Evolutionary conservation across 2,113 vertebrate species (phyloP), one percentile per base, ranked within the genome.

Genomic region (Oreocharis arfaki): DNA sequence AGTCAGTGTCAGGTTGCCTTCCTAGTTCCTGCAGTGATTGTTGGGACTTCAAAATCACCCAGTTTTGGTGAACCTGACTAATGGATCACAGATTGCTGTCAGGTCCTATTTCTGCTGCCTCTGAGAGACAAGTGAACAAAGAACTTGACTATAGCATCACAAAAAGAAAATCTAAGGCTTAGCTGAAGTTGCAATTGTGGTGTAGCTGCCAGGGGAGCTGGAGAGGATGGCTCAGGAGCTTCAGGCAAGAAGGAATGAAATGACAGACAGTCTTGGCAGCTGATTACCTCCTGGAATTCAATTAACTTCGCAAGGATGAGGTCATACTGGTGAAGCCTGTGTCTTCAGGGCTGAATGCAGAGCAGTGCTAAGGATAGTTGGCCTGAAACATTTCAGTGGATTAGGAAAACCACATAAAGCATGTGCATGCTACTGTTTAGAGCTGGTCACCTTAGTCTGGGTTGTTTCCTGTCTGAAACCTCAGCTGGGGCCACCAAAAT

Each of bases 191-290:
- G 14, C 27, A 80, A 1, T 84, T 75, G 71, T 60, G 57, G 49
- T 17, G 16, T 71, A 49, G n/a, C 56, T 92, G 24, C 32, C 37
- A 63, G 55, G 46, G 42, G 61, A 88, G 26, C 80, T 78, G 79
- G 56, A 74, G 79, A 90, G 92, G 88, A 27, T 87, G 42, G 80
- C 60, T 93, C n/a, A 35, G 73, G 86, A 92, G 92, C 93, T 94
- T 68, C 73, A 87, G 88, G 88, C 92, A 71, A 90, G 68, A 70
- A 89, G 35, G 73, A 94, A 42, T 86, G 83, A 90, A 95, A 94
- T 44, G 84, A 69, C 79, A 95, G 90, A 41, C 70, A 56, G 37
- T 68, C 80, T 75, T 89, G 76, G 92, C 76, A 88, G 68, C 64
- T 81, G 83, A 68, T 94, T 93, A 67, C 56, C 65, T 91, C 52